Evolutionary conservation across 2,113 vertebrate species (phyloP).

Genomic region (Orthonyx spaldingii): DNA sequence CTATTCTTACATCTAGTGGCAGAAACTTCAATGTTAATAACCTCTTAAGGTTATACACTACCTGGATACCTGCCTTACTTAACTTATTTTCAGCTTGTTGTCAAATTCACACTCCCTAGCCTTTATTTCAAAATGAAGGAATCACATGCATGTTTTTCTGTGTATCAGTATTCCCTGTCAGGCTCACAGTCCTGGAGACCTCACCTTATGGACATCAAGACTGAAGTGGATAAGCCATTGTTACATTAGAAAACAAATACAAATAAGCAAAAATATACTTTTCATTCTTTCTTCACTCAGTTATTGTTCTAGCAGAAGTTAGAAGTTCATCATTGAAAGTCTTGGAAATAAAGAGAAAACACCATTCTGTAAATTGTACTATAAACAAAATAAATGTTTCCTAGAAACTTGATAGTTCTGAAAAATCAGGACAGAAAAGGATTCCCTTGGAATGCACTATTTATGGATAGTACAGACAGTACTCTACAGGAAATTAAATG

Average conservation of each 20-base stretch:
- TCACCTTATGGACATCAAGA: background rate
- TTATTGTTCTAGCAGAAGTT: background rate
- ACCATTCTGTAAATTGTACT: background rate
- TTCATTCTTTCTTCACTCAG: background rate
- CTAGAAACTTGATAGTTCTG: background rate
- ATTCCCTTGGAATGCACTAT: background rate
- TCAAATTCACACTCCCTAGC: background rate
- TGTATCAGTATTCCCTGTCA: background rate
- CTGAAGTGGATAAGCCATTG: background rate
- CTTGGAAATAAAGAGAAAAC: background rate
- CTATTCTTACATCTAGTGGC: background rate
- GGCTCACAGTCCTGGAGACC: background rate
- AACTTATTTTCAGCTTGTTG: background rate
- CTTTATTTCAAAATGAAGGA: background rate
- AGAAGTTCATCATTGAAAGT: background rate
- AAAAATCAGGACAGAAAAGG: background rate
- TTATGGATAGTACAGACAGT: background rate
- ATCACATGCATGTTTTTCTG: background rate
- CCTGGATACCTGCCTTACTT: background rate
- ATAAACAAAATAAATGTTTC: background rate
- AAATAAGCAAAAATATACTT: background rate
- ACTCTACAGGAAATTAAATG: background rate
- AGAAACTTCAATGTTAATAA: background rate
- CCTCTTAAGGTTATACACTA: background rate
- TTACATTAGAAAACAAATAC: background rate